These are phyloP conservation scores for Drosophila cardini DNA, from an alignment of 1,140 invertebrate genomes.

Conservation along the genomic window DNA sequence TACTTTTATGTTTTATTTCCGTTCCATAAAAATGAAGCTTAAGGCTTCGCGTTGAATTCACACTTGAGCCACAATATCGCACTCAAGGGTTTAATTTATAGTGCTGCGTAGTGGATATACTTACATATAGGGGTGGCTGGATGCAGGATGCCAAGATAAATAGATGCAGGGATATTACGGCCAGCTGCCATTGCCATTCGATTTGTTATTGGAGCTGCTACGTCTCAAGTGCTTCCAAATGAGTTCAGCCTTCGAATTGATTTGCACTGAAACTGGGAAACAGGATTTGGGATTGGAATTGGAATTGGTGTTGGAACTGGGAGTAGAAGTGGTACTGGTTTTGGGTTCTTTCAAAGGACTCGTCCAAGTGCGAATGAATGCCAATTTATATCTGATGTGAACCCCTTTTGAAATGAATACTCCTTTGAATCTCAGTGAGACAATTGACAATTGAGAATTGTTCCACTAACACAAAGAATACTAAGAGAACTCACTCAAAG, in stretches of 20 bases:
- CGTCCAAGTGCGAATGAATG: constrained; percentile 61
- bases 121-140: constrained; percentile 48
- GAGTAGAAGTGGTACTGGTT: constrained; percentile 36
- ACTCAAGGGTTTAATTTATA: constrained; percentile 78
- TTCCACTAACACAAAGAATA: background rate
- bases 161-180: constrained; percentile 74
- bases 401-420: background rate
- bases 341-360: constrained; percentile 27
- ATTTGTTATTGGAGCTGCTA: constrained; percentile 68
- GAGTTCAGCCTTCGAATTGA: constrained; percentile 60
- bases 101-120: constrained; percentile 16
- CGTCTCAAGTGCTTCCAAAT: constrained; percentile 69
- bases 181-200: constrained; percentile 64
- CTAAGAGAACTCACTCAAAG: background rate
- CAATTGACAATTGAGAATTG: constrained; percentile 7
- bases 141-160: constrained; percentile 63
- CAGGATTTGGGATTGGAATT: constrained; percentile 43
- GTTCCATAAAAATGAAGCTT: constrained; percentile 64
- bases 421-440: constrained; percentile 1
- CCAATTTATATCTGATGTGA: constrained; percentile 40
- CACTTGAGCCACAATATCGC: constrained; percentile 79
- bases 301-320: constrained; percentile 43
- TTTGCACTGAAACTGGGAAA: constrained; percentile 51
- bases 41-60: constrained; percentile 56
- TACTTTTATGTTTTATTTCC: constrained; percentile 82